Evolutionary conservation across 2,888 invertebrate species (phyloP).

Genomic region (Blastobasis adustella): DNA sequence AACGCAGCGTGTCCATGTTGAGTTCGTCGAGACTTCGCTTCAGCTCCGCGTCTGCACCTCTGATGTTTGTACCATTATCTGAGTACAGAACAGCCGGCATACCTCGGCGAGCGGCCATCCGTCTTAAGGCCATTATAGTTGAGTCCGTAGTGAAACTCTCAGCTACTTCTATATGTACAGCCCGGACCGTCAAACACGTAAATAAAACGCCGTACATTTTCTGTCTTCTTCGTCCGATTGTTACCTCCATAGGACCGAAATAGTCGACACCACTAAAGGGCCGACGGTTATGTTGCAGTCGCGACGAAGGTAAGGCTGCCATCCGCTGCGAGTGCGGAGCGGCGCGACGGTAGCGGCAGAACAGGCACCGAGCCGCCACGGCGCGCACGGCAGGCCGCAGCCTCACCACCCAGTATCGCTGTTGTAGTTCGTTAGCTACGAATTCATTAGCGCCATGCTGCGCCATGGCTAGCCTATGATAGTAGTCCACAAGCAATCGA

Average conservation of each 20-base stretch:
- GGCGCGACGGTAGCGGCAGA: slow-evolving; percentile 7
- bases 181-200: slow-evolving; percentile 13
- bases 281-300: slow-evolving; percentile 1
- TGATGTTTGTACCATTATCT: slow-evolving; percentile 7
- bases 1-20: not conserved
- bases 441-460: slow-evolving; percentile 5
- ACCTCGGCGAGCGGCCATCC: slow-evolving; percentile 7
- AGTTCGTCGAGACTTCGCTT: not conserved
- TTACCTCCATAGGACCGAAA: slow-evolving; percentile 8
- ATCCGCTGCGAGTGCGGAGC: slow-evolving; percentile 8
- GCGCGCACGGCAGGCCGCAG: slow-evolving; percentile 11
- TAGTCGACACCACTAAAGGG: slow-evolving; percentile 7
- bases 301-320: slow-evolving; percentile 5
- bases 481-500: not conserved
- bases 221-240: slow-evolving; percentile 5
- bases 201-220: slow-evolving; percentile 11
- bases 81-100: slow-evolving; percentile 1
- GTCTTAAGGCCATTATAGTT: slow-evolving; percentile 4
- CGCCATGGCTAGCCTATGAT: not conserved
- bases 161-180: slow-evolving; percentile 10
- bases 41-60: slow-evolving; percentile 5
- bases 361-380: slow-evolving; percentile 6
- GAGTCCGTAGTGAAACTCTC: slow-evolving; percentile 3
- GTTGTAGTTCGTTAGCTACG: slow-evolving; percentile 7
- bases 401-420: slow-evolving; percentile 4